Conservation (phyloP, 2,113 vertebrate genomes). For the Seriola aureovittata region DNA sequence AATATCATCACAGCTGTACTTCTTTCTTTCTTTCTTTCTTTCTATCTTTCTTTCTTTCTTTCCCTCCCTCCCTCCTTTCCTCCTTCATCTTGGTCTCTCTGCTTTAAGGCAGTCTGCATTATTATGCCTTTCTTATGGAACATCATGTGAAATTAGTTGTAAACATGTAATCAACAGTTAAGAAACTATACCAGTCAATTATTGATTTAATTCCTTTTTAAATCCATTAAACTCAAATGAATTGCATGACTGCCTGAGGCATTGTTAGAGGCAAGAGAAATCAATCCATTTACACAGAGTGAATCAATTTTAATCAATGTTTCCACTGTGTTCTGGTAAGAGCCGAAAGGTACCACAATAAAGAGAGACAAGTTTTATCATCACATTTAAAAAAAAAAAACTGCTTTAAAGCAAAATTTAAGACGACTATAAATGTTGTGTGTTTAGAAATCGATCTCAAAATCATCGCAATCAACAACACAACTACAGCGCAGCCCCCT, state of each 20-base stretch:
- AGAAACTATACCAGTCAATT: neutral
- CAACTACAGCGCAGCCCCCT: neutral
- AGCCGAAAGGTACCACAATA: neutral
- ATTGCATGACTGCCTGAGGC: neutral
- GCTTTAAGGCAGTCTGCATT: neutral
- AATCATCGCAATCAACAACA: neutral
- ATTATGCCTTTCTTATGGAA: neutral
- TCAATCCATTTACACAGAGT: neutral
- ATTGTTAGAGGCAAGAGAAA: neutral
- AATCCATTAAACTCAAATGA: neutral
- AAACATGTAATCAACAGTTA: neutral
- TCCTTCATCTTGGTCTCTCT: neutral
- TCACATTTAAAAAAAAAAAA: neutral
- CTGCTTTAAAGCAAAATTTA: neutral
- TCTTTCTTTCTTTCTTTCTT: neutral
- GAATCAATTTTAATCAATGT: neutral
- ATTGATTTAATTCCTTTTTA: neutral
- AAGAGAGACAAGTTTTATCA: neutral
- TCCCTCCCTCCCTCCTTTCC: too few relatives aligned
- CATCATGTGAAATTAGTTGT: neutral
- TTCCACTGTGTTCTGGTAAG: neutral
- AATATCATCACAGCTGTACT: slow-evolving; percentile 16
- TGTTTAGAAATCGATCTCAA: neutral
- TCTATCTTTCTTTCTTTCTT: neutral
- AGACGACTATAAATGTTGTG: neutral